These are phyloP conservation scores for Lasioglossum leucozonium DNA, from an alignment of 2,888 invertebrate species.

Conservation along the genomic window DNA sequence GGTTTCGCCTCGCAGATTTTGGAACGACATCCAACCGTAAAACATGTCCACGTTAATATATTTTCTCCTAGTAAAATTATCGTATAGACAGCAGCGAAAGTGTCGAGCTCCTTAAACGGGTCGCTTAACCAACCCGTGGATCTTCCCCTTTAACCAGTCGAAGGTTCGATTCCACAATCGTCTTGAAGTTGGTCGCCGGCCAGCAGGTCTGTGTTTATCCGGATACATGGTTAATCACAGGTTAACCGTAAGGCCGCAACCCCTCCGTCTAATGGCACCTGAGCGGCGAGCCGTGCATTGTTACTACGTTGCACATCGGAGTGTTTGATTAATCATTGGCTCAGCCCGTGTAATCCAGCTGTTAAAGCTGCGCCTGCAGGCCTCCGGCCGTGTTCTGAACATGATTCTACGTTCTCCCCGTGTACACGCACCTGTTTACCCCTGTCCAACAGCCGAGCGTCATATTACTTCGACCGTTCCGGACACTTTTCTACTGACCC, in stretches of 20 bases:
- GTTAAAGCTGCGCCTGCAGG: constrained; percentile 66
- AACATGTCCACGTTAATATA: too few species aligned
- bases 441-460: background rate
- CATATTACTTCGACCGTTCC: background rate
- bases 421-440: constrained; percentile 39
- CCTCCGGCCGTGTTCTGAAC: constrained; percentile 31
- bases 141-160: constrained; percentile 53
- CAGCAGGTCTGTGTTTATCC: constrained; percentile 67
- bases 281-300: constrained; percentile 74
- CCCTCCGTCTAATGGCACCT: constrained; percentile 73
- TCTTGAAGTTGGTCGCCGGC: constrained; percentile 64
- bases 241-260: constrained; percentile 71
- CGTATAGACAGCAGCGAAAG: background rate
- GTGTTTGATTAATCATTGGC: constrained; percentile 79
- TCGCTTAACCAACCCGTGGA: background rate
- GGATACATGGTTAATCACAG: constrained; percentile 74
- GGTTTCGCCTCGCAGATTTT: too few species aligned
- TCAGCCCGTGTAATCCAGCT: constrained; percentile 75
- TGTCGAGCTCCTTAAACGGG: background rate
- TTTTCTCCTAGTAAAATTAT: background rate
- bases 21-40: too few species aligned
- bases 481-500: background rate
- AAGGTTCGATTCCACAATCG: constrained; percentile 51
- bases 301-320: constrained; percentile 69
- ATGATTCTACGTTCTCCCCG: constrained; percentile 22